Percentiles rank a stretch among this genome's conserved stretches.
Evolutionary conservation across 2,888 invertebrate genomes (phyloP).

Genomic region (Diabrotica balteata): DNA sequence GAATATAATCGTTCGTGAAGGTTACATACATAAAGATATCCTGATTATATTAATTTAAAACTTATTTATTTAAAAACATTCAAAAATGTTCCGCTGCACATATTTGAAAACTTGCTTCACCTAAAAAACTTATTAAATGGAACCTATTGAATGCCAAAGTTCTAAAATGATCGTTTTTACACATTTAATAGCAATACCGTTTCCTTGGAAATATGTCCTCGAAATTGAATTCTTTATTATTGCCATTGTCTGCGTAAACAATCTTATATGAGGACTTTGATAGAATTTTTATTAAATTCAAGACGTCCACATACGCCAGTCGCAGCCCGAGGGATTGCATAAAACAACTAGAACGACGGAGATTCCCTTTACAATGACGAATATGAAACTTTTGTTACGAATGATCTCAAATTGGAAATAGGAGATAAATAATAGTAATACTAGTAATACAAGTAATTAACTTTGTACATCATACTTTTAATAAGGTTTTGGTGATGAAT

Average conservation of each 20-base stretch:
- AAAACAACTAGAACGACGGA: constrained; percentile 2
- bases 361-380: background rate
- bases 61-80: too few species aligned
- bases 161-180: constrained; percentile 9
- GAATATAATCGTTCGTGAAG: too few species aligned
- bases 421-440: too few species aligned
- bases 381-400: background rate
- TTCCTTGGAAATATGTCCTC: constrained; percentile 26
- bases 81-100: too few species aligned
- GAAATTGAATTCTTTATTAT: constrained; percentile 35
- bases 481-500: too few species aligned
- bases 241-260: constrained; percentile 33
- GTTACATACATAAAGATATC: too few species aligned
- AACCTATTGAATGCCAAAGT: constrained; percentile 3
- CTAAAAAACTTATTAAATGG: background rate
- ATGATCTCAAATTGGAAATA: too few species aligned
- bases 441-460: too few species aligned
- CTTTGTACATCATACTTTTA: too few species aligned
- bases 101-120: too few species aligned
- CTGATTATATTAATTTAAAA: too few species aligned
- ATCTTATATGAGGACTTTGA: constrained; percentile 33
- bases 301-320: constrained; percentile 23
- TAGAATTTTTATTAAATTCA: constrained; percentile 38
- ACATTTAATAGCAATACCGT: constrained; percentile 21
- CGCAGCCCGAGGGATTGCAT: background rate